These are phyloP conservation scores for Anastrepha obliqua DNA, from an alignment of 1,140 invertebrate species.

Conservation along the genomic window DNA sequence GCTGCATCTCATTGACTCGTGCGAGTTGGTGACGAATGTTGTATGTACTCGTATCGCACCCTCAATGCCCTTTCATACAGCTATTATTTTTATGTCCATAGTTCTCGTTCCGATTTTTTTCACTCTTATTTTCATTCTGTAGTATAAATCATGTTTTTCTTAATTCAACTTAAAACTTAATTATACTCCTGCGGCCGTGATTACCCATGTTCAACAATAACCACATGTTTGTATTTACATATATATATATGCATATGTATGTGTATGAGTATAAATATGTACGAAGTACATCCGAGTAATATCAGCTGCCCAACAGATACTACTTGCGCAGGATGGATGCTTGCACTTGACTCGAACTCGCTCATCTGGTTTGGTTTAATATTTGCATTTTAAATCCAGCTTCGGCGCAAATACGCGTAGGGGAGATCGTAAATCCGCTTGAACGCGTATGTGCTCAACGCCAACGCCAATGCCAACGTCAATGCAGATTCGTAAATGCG, in stretches of 20 bases:
- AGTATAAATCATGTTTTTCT: constrained; percentile 50
- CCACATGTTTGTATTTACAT: not conserved
- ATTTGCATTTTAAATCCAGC: constrained; percentile 32
- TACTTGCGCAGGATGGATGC: not conserved
- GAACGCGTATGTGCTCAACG: constrained; percentile 11
- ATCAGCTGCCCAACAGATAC: not conserved
- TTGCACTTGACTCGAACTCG: constrained; percentile 11
- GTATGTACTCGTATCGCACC: not conserved
- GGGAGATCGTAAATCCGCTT: constrained; percentile 23
- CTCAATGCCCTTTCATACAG: not conserved
- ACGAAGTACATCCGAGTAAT: not conserved
- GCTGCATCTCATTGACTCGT: not conserved
- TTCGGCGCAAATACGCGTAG: not conserved
- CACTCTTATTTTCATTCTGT: constrained; percentile 13
- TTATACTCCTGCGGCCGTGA: constrained; percentile 48
- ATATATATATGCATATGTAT: not conserved
- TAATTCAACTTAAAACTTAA: constrained; percentile 50
- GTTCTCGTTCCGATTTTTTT: not conserved
- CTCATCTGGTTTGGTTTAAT: constrained; percentile 34
- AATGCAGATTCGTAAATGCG: not conserved
- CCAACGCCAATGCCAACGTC: not conserved
- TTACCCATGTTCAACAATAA: constrained; percentile 16
- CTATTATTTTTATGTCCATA: not conserved
- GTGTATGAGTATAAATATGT: not conserved
- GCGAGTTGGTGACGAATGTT: constrained; percentile 17